phyloP scores from a whole-genome alignment of 2,797 vertebrate genomes.

The Bryconaethiops microstoma region DNA sequence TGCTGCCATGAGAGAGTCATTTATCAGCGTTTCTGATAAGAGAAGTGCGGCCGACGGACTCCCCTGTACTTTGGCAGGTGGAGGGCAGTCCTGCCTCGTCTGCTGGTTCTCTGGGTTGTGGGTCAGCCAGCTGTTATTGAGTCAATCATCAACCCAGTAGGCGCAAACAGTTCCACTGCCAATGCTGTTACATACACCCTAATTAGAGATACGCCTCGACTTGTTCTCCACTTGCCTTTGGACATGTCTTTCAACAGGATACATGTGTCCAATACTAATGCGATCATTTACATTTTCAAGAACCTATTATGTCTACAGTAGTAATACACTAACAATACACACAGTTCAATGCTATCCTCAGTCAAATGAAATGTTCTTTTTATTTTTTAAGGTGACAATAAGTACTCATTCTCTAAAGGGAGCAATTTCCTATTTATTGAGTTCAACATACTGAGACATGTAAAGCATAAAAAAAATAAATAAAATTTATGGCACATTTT shows the following conservation, averaged over 20 bases:
- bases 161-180: slow-evolving; percentile 38
- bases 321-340: not conserved
- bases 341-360: too few relatives aligned
- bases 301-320: not conserved
- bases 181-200: not conserved
- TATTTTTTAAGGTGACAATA: too few relatives aligned
- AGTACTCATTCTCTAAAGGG: too few relatives aligned
- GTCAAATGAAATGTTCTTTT: too few relatives aligned
- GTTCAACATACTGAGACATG: too few relatives aligned
- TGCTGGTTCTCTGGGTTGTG: slow-evolving; percentile 67
- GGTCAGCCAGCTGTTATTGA: slow-evolving; percentile 76
- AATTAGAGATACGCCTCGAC: slow-evolving; percentile 18
- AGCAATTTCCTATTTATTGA: too few relatives aligned
- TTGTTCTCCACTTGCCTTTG: slow-evolving; percentile 34
- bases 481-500: too few relatives aligned
- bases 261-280: not conserved
- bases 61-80: slow-evolving; percentile 27
- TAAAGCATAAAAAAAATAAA: too few relatives aligned
- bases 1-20: slow-evolving; percentile 62
- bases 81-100: slow-evolving; percentile 52
- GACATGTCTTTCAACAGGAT: not conserved
- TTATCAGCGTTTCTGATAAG: slow-evolving; percentile 69
- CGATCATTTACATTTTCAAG: not conserved
- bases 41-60: slow-evolving; percentile 62
- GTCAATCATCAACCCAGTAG: slow-evolving; percentile 77